phyloP scores from a whole-genome alignment of 2,113 vertebrate species.

The Chaetorhynchus papuensis region DNA sequence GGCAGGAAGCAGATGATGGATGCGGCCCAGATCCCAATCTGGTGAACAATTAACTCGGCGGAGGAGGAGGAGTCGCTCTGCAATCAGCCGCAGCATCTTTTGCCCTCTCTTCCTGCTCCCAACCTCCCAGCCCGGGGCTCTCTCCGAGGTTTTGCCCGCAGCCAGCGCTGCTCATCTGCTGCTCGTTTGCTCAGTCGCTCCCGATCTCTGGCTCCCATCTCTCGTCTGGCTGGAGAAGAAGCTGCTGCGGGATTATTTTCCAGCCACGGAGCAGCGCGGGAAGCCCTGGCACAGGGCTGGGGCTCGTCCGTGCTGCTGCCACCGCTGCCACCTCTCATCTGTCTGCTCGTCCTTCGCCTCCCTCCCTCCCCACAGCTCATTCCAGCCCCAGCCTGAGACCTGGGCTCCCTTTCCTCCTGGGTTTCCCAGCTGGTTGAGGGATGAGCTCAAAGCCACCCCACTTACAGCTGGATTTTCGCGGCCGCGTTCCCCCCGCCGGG shows the following conservation, averaged over 20 bases:
- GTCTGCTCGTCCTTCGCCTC: neutral
- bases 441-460: neutral
- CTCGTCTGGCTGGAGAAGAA: neutral
- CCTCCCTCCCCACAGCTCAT: neutral
- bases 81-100: slow-evolving; percentile 15
- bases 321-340: neutral
- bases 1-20: neutral
- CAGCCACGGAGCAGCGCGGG: neutral
- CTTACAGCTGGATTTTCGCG: neutral
- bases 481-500: neutral
- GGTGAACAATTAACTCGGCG: slow-evolving; percentile 26
- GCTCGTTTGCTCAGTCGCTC: neutral
- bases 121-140: neutral
- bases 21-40: neutral
- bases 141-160: neutral
- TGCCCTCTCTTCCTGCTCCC: neutral
- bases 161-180: neutral
- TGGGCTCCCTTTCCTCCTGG: neutral
- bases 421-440: neutral
- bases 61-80: neutral
- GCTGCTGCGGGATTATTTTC: neutral
- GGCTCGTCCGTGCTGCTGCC: neutral
- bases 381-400: neutral
- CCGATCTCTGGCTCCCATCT: neutral
- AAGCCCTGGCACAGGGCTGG: neutral